Conservation (phyloP, 2,797 vertebrate species). For the Cryptoprocta ferox region DNA sequence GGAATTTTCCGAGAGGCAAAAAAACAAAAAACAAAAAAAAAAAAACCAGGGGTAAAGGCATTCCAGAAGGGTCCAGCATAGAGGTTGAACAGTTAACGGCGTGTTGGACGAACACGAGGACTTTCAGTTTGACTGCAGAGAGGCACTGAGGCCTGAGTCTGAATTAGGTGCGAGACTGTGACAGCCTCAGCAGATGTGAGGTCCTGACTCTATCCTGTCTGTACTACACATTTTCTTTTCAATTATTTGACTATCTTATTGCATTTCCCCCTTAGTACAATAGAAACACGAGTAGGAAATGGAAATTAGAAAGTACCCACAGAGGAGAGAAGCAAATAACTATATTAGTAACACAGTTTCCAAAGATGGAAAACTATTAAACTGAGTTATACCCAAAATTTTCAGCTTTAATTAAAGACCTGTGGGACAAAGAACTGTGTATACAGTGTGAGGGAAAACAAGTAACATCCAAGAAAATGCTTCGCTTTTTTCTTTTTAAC, state of each 20-base stretch:
- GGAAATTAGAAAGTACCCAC: slow-evolving; percentile 15
- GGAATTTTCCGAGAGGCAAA: background rate
- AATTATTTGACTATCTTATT: background rate
- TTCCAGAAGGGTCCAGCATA: background rate
- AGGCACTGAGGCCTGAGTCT: background rate
- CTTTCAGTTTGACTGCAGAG: background rate
- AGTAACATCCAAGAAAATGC: background rate
- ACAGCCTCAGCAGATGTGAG: background rate
- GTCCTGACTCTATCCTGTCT: background rate
- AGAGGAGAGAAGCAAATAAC: background rate
- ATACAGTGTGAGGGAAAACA: background rate
- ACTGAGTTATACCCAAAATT: background rate
- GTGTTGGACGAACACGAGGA: background rate
- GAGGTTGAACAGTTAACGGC: background rate
- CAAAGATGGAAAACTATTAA: slow-evolving; percentile 3
- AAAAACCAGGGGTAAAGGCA: background rate
- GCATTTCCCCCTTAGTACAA: background rate
- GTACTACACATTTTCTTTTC: background rate
- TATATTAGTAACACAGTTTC: background rate
- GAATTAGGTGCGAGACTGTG: background rate
- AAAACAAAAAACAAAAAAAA: no score
- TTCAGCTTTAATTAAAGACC: slow-evolving; percentile 33
- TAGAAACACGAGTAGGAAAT: background rate
- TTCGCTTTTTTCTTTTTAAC: background rate
- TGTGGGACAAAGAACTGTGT: background rate